Percentiles rank a stretch among this genome's conserved stretches.
phyloP scores from a whole-genome alignment of 2,888 invertebrate genomes.

The Ecliptopera silaceata region DNA sequence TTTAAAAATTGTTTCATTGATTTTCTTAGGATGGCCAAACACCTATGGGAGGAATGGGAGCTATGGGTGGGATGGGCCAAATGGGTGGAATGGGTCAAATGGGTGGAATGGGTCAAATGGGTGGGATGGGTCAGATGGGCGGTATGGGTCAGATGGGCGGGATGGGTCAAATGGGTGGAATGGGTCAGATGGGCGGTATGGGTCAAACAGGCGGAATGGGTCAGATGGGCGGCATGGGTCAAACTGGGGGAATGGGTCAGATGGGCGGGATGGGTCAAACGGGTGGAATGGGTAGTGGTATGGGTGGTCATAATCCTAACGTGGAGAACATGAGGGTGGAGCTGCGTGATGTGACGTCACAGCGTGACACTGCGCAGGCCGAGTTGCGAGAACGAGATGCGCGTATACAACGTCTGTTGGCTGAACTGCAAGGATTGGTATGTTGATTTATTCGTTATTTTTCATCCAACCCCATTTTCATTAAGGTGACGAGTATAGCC shows the following conservation, averaged over 20 bases:
- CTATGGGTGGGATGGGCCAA: conserved; percentile 12
- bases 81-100: conserved; percentile 18
- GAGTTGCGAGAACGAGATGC: conserved; percentile 81
- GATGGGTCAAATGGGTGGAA: conserved; percentile 18
- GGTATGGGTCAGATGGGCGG: conserved; percentile 12
- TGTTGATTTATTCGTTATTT: not conserved
- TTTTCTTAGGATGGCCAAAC: conserved; percentile 14
- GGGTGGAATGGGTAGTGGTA: conserved; percentile 15
- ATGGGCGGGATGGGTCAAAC: conserved; percentile 13
- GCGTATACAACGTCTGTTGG: conserved; percentile 85
- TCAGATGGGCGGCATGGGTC: conserved; percentile 8
- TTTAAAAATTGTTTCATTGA: not conserved
- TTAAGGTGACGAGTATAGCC: too few relatives aligned
- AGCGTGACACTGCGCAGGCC: conserved; percentile 62
- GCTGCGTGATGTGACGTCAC: conserved; percentile 64
- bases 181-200: conserved; percentile 16
- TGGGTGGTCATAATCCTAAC: conserved; percentile 25
- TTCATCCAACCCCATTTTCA: too few relatives aligned
- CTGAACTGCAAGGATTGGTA: conserved; percentile 86
- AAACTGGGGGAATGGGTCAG: conserved; percentile 2
- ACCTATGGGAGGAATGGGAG: conserved; percentile 13
- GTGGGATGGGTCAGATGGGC: conserved; percentile 12
- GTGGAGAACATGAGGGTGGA: conserved; percentile 68
- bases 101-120: conserved; percentile 14
- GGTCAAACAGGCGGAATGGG: conserved; percentile 17